Percentiles rank a stretch among this genome's conserved stretches.
These are phyloP conservation scores for Chironomus striatipennis DNA, from an alignment of 1,140 invertebrate species.

Conservation along the genomic window DNA sequence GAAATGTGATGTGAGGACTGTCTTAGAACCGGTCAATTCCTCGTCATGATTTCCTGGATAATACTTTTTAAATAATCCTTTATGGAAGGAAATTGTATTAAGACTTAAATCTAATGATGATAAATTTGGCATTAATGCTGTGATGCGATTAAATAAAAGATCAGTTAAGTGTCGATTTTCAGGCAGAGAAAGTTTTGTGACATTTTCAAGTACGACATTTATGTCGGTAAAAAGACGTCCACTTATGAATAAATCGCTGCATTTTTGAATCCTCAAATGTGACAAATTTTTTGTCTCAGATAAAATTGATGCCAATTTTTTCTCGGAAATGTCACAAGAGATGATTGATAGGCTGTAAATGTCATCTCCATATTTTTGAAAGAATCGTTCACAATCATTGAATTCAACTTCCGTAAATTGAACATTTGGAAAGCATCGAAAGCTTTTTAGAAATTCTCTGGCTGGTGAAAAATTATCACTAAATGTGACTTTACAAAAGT, in stretches of 20 bases:
- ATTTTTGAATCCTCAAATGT: slow-evolving; percentile 50
- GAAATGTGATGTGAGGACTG: slow-evolving; percentile 60
- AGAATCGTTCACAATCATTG: slow-evolving; percentile 37
- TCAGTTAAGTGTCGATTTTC: slow-evolving; percentile 63
- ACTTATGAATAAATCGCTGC: slow-evolving; percentile 61
- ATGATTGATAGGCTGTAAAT: slow-evolving; percentile 42
- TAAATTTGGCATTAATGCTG: slow-evolving; percentile 49
- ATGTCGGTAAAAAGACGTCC: slow-evolving; percentile 53
- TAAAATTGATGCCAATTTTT: slow-evolving; percentile 49
- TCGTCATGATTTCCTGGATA: slow-evolving; percentile 45
- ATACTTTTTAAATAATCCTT: slow-evolving; percentile 53
- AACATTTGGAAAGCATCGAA: slow-evolving; percentile 46
- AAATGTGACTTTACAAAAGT: slow-evolving; percentile 44
- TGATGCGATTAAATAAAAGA: slow-evolving; percentile 55
- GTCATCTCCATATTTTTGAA: slow-evolving; percentile 39
- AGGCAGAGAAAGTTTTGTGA: slow-evolving; percentile 50
- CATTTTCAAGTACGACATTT: slow-evolving; percentile 44
- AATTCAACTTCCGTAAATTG: slow-evolving; percentile 52
- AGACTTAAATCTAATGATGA: slow-evolving; percentile 52
- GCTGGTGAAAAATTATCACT: slow-evolving; percentile 44
- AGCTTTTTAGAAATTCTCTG: slow-evolving; percentile 42
- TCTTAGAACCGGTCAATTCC: slow-evolving; percentile 49
- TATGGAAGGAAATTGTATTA: slow-evolving; percentile 60
- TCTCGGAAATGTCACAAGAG: slow-evolving; percentile 53
- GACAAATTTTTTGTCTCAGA: slow-evolving; percentile 47